Evolutionary conservation across 2,888 invertebrate genomes (phyloP).

Genomic region (Alcis repandata): DNA sequence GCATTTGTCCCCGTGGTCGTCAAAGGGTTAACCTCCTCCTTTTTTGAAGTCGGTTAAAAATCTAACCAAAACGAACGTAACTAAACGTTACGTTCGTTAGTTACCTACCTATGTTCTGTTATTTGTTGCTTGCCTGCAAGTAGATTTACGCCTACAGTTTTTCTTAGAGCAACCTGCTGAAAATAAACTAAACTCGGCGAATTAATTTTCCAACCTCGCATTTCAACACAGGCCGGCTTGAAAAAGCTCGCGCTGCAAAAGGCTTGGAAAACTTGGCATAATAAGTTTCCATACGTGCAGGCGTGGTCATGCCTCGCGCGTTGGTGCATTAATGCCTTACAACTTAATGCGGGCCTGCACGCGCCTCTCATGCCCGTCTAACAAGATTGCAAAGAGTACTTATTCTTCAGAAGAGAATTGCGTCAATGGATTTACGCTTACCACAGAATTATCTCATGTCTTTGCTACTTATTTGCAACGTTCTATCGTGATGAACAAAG

Average conservation of each 20-base stretch:
- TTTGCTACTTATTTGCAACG: background rate
- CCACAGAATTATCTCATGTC: slow-evolving; percentile 21
- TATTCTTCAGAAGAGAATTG: slow-evolving; percentile 6
- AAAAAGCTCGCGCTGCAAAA: slow-evolving; percentile 48
- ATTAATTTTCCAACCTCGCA: slow-evolving; percentile 63
- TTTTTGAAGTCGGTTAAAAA: too few relatives aligned
- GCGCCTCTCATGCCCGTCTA: slow-evolving; percentile 63
- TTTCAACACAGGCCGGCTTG: slow-evolving; percentile 52
- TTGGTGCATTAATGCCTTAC: slow-evolving; percentile 78
- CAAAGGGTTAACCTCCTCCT: too few relatives aligned
- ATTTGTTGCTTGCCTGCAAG: background rate
- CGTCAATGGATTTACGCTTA: background rate
- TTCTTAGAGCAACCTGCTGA: slow-evolving; percentile 16
- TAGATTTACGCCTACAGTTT: slow-evolving; percentile 11
- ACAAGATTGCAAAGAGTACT: slow-evolving; percentile 62
- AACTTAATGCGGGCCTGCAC: slow-evolving; percentile 78
- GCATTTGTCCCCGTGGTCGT: too few relatives aligned
- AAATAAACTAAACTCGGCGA: slow-evolving; percentile 37
- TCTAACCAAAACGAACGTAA: too few relatives aligned
- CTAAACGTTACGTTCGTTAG: background rate
- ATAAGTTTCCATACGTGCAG: slow-evolving; percentile 61
- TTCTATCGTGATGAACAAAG: too few relatives aligned
- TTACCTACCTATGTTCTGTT: background rate
- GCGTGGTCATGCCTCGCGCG: slow-evolving; percentile 71
- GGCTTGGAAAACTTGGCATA: slow-evolving; percentile 52